Percentiles rank a stretch among this genome's conserved stretches.
phyloP scores from a whole-genome alignment of 1,140 invertebrate species.

The Brachionus koreanus region DNA sequence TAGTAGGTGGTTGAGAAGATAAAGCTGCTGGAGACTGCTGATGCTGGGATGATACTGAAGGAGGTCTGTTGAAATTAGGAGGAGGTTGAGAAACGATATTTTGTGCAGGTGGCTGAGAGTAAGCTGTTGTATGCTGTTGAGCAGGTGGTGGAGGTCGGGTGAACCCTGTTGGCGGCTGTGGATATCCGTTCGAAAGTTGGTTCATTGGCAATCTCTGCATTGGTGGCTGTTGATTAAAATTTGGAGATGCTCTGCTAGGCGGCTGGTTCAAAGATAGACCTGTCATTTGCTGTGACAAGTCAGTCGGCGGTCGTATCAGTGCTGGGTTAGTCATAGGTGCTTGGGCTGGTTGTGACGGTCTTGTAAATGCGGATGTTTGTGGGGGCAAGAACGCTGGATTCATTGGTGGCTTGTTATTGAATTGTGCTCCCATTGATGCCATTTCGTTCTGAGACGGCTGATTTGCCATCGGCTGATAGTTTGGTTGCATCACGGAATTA shows the following conservation, averaged over 20 bases:
- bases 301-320: not conserved
- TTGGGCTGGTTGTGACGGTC: constrained; percentile 17
- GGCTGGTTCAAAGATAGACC: constrained; percentile 5
- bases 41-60: not conserved
- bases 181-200: not conserved
- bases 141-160: not conserved
- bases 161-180: not conserved
- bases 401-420: not conserved
- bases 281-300: not conserved
- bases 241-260: not conserved
- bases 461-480: not conserved
- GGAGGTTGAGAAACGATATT: not conserved
- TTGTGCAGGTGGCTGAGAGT: not conserved
- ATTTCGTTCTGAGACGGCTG: not conserved
- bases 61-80: not conserved
- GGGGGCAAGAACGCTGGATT: constrained; percentile 24
- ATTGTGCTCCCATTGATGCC: not conserved
- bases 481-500: not conserved
- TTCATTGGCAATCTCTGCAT: not conserved
- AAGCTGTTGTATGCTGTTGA: not conserved
- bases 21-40: not conserved
- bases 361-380: not conserved
- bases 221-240: not conserved
- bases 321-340: not conserved
- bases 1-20: not conserved